Evolutionary conservation across 2,113 vertebrate genomes (phyloP).

Genomic region (Dicentrarchus labrax): DNA sequence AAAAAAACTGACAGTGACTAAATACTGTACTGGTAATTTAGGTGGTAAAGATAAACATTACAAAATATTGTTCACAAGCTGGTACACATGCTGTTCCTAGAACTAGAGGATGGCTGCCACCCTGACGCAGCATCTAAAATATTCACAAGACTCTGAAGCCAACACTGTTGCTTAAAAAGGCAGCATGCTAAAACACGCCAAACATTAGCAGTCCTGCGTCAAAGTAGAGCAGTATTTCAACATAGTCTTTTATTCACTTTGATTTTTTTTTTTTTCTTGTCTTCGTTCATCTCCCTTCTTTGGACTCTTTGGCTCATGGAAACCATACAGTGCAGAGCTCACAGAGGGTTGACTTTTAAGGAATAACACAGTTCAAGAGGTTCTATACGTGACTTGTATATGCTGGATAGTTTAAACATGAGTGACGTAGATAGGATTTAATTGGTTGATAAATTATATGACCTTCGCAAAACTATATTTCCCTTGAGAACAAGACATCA

Average conservation of each 20-base stretch:
- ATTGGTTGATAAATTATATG: not conserved
- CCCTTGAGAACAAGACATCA: slow-evolving; percentile 3
- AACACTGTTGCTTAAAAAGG: not conserved
- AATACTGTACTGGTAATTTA: not conserved
- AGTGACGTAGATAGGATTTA: not conserved
- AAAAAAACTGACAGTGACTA: not conserved
- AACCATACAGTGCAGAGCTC: slow-evolving; percentile 1
- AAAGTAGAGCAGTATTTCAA: not conserved
- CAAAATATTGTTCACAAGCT: not conserved
- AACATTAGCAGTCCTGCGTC: not conserved
- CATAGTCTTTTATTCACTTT: not conserved
- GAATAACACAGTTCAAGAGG: not conserved
- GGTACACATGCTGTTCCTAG: not conserved
- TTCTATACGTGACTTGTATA: not conserved
- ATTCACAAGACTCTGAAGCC: slow-evolving; percentile 49
- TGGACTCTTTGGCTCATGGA: slow-evolving; percentile 7
- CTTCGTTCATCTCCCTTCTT: not conserved
- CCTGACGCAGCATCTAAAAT: slow-evolving; percentile 64
- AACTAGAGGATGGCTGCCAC: not conserved
- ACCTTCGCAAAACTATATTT: not conserved
- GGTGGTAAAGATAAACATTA: not conserved
- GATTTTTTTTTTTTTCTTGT: not conserved
- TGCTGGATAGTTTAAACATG: not conserved
- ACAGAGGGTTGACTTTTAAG: not conserved
- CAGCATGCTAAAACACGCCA: slow-evolving; percentile 75